A percentile compares a stretch with the other conserved stretches of the same genome.
phyloP scores from a whole-genome alignment of 2,113 vertebrate genomes.

The Aptenodytes forsteri region DNA sequence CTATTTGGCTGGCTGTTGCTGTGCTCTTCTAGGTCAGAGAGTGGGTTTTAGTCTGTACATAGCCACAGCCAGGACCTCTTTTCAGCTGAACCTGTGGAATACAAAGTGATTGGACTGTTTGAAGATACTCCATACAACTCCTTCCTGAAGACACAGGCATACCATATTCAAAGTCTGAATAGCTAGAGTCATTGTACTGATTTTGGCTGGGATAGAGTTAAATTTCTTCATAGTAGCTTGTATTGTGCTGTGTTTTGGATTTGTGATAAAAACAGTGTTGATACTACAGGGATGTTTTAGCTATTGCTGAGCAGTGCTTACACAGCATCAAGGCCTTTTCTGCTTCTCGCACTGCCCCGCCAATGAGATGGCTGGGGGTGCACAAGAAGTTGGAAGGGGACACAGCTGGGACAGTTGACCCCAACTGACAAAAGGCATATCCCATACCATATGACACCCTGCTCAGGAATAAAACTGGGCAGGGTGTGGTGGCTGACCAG shows the following conservation, averaged over 20 bases:
- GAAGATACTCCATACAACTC: not conserved
- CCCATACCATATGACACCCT: not conserved
- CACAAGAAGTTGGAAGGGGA: not conserved
- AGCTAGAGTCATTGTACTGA: not conserved
- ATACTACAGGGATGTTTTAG: not conserved
- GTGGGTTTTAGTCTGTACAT: not conserved
- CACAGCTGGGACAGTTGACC: not conserved
- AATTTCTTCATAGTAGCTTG: not conserved
- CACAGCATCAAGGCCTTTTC: not conserved
- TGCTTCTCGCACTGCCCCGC: not conserved
- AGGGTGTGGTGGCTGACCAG: not conserved
- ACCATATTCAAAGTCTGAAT: not conserved
- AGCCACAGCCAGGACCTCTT: not conserved
- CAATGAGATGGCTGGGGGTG: not conserved
- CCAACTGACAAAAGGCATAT: not conserved
- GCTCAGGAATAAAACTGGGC: not conserved
- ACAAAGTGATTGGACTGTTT: not conserved
- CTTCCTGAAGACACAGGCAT: not conserved
- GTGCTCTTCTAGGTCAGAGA: not conserved
- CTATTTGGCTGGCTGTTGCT: not conserved
- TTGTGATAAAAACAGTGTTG: not conserved
- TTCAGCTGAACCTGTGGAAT: not conserved
- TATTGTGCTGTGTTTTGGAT: not conserved
- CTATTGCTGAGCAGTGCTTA: not conserved
- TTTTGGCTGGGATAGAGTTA: not conserved